phyloP scores from a whole-genome alignment of 1,140 invertebrate genomes.

The Pomacea maculata region DNA sequence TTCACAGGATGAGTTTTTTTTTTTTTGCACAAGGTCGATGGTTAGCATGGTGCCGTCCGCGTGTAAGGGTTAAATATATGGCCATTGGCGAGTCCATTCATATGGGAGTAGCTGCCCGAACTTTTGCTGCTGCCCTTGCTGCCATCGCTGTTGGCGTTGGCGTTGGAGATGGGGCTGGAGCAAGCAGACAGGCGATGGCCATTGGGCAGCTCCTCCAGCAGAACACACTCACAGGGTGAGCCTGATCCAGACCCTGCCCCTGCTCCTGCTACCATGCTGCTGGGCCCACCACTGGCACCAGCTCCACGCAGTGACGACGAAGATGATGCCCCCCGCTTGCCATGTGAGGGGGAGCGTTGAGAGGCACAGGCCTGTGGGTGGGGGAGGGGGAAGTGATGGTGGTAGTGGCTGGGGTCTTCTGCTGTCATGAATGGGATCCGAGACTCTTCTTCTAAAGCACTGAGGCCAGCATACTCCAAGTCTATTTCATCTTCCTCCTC shows the following conservation, averaged over 20 bases:
- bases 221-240: slow-evolving; percentile 46
- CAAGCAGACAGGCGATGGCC: slow-evolving; percentile 44
- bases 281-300: slow-evolving; percentile 15
- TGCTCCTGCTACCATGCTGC: slow-evolving; percentile 21
- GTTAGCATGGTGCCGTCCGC: slow-evolving; percentile 49
- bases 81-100: slow-evolving; percentile 63
- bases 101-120: slow-evolving; percentile 59
- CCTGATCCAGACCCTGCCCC: slow-evolving; percentile 29
- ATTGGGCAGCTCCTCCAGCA: slow-evolving; percentile 35
- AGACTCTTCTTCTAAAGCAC: slow-evolving; percentile 36
- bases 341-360: slow-evolving; percentile 27
- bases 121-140: slow-evolving; percentile 66
- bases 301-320: slow-evolving; percentile 7
- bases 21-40: background rate
- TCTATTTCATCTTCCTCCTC: slow-evolving; percentile 32
- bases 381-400: slow-evolving; percentile 35
- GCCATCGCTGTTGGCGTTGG: slow-evolving; percentile 56
- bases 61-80: slow-evolving; percentile 47
- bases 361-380: slow-evolving; percentile 17
- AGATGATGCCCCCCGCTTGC: slow-evolving; percentile 25
- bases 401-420: slow-evolving; percentile 33
- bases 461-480: slow-evolving; percentile 28
- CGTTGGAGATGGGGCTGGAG: slow-evolving; percentile 46
- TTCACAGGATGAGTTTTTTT: too few relatives aligned
- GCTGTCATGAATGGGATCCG: slow-evolving; percentile 39